Percentiles rank a stretch among this genome's conserved stretches.
These are phyloP conservation scores for Rosalia funebris DNA, from an alignment of 2,888 invertebrate species.

Conservation along the genomic window DNA sequence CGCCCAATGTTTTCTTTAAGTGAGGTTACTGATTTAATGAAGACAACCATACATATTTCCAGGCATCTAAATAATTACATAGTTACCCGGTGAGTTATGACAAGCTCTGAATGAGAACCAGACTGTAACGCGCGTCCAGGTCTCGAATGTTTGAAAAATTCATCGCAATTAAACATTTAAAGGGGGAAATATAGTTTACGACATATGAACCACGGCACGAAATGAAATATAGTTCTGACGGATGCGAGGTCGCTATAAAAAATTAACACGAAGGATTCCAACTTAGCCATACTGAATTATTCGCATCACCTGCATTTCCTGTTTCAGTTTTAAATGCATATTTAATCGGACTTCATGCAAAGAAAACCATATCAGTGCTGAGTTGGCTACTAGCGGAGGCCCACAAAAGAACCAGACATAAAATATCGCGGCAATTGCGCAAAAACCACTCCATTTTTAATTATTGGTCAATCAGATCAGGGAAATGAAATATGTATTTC, in stretches of 20 bases:
- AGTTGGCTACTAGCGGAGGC: too few relatives aligned
- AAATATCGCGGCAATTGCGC: too few relatives aligned
- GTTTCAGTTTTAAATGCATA: constrained; percentile 1
- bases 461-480: too few relatives aligned
- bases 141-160: constrained; percentile 11
- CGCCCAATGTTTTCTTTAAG: too few relatives aligned
- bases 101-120: too few relatives aligned
- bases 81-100: background rate
- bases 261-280: background rate
- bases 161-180: background rate
- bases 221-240: constrained; percentile 4
- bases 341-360: constrained; percentile 1
- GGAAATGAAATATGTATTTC: too few relatives aligned
- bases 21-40: too few relatives aligned
- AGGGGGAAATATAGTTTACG: constrained; percentile 12
- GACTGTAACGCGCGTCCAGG: background rate
- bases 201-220: background rate
- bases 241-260: background rate
- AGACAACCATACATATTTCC: too few relatives aligned
- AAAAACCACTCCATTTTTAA: too few relatives aligned
- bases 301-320: background rate
- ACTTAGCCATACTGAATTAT: constrained; percentile 5
- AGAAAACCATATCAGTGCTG: constrained; percentile 32
- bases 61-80: too few relatives aligned
- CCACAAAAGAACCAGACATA: too few relatives aligned